Evolutionary conservation across 1,140 invertebrate genomes (phyloP).

Genomic region (Zeugodacus cucurbitae): DNA sequence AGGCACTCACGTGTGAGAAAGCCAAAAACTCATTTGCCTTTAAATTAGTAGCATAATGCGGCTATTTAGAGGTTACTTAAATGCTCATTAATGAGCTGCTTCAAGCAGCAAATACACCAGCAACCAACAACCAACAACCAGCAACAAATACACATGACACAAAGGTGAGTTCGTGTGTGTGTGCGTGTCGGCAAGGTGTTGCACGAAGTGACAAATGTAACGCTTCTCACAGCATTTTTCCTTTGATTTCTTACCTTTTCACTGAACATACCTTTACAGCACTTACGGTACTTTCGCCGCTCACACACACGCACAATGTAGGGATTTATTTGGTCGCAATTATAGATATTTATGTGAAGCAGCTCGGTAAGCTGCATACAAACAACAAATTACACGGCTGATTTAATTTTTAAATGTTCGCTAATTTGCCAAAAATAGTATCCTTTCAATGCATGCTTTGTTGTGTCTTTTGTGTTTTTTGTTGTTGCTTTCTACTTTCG

Average conservation of each 20-base stretch:
- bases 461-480: slow-evolving; percentile 21
- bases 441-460: not conserved
- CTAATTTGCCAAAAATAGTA: slow-evolving; percentile 42
- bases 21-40: slow-evolving; percentile 39
- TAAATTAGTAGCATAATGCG: slow-evolving; percentile 44
- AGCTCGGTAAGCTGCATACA: not conserved
- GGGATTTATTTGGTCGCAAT: not conserved
- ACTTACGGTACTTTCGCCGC: not conserved
- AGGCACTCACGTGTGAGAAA: not conserved
- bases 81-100: slow-evolving; percentile 32
- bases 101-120: not conserved
- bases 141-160: not conserved
- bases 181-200: slow-evolving; percentile 39
- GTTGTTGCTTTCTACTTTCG: not conserved
- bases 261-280: not conserved
- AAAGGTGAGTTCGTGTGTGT: no score
- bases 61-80: slow-evolving; percentile 44
- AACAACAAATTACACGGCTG: slow-evolving; percentile 42
- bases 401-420: slow-evolving; percentile 44
- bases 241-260: not conserved
- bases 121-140: not conserved
- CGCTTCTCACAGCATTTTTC: slow-evolving; percentile 26
- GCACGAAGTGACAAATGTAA: slow-evolving; percentile 43
- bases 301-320: not conserved
- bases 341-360: not conserved